A percentile compares a stretch with the other conserved stretches of the same genome.
phyloP scores from a whole-genome alignment of 2,888 invertebrate genomes.

The Megastigmus dorsalis region DNA sequence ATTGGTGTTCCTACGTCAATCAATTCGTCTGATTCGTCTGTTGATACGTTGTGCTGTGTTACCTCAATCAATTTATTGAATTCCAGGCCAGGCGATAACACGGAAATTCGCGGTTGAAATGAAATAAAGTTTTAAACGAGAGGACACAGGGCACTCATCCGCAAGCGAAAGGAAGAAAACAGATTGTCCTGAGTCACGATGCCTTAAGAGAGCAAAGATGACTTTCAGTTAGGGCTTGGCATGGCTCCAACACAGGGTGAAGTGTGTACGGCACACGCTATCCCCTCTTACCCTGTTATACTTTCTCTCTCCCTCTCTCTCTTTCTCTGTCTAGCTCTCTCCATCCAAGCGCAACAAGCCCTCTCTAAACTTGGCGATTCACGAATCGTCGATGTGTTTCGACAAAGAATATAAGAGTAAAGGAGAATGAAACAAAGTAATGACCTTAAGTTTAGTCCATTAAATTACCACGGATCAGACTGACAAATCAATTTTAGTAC shows the following conservation, averaged over 20 bases:
- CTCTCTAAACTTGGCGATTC: not conserved
- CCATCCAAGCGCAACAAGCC: constrained; percentile 2
- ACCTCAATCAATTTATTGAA: not conserved
- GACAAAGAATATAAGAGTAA: not conserved
- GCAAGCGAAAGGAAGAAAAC: not conserved
- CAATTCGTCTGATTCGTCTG: not conserved
- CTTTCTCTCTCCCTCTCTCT: not conserved
- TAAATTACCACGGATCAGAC: too few species aligned
- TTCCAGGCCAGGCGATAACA: not conserved
- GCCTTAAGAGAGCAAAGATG: constrained; percentile 17
- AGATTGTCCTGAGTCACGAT: not conserved
- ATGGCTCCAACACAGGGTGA: not conserved
- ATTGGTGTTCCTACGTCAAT: too few species aligned
- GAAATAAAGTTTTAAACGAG: not conserved
- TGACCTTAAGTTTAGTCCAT: too few species aligned
- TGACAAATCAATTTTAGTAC: too few species aligned
- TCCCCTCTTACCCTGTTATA: too few species aligned
- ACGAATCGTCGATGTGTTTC: constrained; percentile 12
- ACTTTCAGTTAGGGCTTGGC: constrained; percentile 33
- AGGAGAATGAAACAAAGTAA: too few species aligned
- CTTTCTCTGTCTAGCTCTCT: not conserved
- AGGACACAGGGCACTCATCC: not conserved
- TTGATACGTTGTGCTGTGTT: not conserved
- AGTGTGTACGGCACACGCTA: too few species aligned
- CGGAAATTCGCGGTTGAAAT: not conserved